A percentile compares a stretch with the other conserved stretches of the same genome.
phyloP scores from a whole-genome alignment of 1,140 invertebrate genomes.

The Lycorma delicatula region DNA sequence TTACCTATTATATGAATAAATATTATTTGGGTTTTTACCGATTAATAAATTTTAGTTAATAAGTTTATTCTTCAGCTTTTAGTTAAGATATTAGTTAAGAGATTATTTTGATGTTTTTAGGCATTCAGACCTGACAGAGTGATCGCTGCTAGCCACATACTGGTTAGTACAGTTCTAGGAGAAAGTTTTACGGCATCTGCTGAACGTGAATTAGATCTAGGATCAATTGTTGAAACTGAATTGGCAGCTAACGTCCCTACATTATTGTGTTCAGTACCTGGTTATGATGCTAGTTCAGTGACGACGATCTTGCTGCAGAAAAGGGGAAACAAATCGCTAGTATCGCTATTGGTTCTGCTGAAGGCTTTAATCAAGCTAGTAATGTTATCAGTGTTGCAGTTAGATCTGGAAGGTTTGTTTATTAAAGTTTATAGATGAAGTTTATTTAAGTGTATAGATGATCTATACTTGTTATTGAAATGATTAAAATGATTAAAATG shows the following conservation, averaged over 20 bases:
- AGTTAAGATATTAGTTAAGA: too few relatives aligned
- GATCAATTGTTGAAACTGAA: conserved; percentile 81
- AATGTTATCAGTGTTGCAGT: conserved; percentile 94
- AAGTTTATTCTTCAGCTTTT: too few relatives aligned
- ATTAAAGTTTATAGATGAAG: too few relatives aligned
- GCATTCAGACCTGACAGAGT: conserved; percentile 91
- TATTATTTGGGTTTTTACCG: too few relatives aligned
- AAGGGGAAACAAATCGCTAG: conserved; percentile 87
- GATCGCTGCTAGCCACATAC: conserved; percentile 77
- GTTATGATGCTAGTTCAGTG: conserved; percentile 89
- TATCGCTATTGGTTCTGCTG: conserved; percentile 98
- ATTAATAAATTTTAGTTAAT: too few relatives aligned
- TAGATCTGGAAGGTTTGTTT: conserved; percentile 91
- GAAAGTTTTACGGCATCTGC: conserved; percentile 80
- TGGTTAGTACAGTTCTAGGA: conserved; percentile 82
- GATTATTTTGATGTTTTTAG: too few relatives aligned
- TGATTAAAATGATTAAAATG: too few relatives aligned
- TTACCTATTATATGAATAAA: too few relatives aligned
- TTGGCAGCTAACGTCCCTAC: conserved; percentile 86
- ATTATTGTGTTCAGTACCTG: conserved; percentile 92
- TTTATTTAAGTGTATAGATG: too few relatives aligned
- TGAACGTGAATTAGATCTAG: conserved; percentile 87
- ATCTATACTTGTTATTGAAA: too few relatives aligned
- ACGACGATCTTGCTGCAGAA: conserved; percentile 95
- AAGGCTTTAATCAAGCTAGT: conserved; percentile 98